phyloP scores from a whole-genome alignment of 1,140 invertebrate species.

The Littorina saxatilis region DNA sequence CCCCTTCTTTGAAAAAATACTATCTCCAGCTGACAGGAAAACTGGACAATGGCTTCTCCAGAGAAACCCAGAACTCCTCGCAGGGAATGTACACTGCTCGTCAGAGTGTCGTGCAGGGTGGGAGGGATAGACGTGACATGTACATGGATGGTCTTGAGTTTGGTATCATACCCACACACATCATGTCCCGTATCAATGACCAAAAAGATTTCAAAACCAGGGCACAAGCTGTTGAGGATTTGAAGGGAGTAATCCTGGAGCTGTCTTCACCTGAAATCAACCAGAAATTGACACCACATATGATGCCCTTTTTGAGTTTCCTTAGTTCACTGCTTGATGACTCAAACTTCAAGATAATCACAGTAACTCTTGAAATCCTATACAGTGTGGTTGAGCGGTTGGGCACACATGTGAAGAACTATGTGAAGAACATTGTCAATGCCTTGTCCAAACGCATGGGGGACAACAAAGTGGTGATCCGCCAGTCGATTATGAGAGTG shows the following conservation, averaged over 20 bases:
- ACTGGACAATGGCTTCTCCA: slow-evolving; percentile 35
- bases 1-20: slow-evolving; percentile 65
- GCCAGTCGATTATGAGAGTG: slow-evolving; percentile 77
- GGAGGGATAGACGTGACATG: slow-evolving; percentile 44
- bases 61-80: slow-evolving; percentile 7
- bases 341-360: slow-evolving; percentile 80
- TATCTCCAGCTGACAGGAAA: slow-evolving; percentile 67
- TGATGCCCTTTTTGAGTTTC: slow-evolving; percentile 82
- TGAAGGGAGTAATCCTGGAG: slow-evolving; percentile 67
- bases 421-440: slow-evolving; percentile 73
- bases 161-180: slow-evolving; percentile 73
- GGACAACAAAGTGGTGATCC: slow-evolving; percentile 78
- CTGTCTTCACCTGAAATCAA: slow-evolving; percentile 61
- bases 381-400: slow-evolving; percentile 74
- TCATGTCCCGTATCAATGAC: slow-evolving; percentile 72
- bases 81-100: slow-evolving; percentile 21
- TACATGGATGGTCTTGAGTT: slow-evolving; percentile 69
- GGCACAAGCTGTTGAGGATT: slow-evolving; percentile 73
- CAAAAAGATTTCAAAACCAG: slow-evolving; percentile 73
- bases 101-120: not conserved
- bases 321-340: slow-evolving; percentile 79
- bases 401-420: slow-evolving; percentile 66
- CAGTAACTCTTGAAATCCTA: slow-evolving; percentile 79
- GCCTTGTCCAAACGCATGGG: slow-evolving; percentile 79
- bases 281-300: slow-evolving; percentile 78